Evolutionary conservation across 2,888 invertebrate species (phyloP), one percentile per base, ranked within the genome.

Genomic region (Callosobruchus maculatus): DNA sequence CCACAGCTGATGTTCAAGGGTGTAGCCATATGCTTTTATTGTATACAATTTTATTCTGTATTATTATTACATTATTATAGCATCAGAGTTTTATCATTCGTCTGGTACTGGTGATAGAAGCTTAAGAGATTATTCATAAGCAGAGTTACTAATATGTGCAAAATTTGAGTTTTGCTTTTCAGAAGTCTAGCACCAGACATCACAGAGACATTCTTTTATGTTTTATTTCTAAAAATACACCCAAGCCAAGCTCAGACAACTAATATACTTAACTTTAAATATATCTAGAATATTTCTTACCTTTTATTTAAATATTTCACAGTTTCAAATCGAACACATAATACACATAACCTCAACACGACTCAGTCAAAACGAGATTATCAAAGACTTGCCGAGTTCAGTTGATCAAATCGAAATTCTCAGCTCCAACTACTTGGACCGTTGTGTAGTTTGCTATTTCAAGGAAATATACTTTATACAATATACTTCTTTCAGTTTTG

Each of bases 371-470:
- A 49, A 18, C 49, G 49, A 7, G 13, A 49, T 49, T 49, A 49
- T 49, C 49, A 49, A 49, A 49, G 49, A 49, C 49, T 7, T 7
- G 49, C 4, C 49, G 13, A 49, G 21, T 74, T 74, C 69, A 74
- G 22, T 70, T 22, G 21, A 68, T 67, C 20, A 22, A 21, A 67
- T 72, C 67, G 20, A 72, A 74, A 71, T 70, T 20, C 31, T 74
- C 22, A 22, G 70, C 67, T 67, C 78, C 78, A 18, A 70, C 71
- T 66, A 79, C 75, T 20, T 77, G 73, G 21, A 76, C 77, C 30
- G 78, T 78, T 70, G 83, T 82, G 76, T 84, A 85, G 80, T 84
- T 84, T 13, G 82, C 75, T 74, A 85, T 81, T 82, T 84, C 80
- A 70, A 85, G 74, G 74, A 80, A 84, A 75, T 77, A 80, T 18